phyloP scores from a whole-genome alignment of 2,888 invertebrate genomes.

The Andricus quercusramuli region DNA sequence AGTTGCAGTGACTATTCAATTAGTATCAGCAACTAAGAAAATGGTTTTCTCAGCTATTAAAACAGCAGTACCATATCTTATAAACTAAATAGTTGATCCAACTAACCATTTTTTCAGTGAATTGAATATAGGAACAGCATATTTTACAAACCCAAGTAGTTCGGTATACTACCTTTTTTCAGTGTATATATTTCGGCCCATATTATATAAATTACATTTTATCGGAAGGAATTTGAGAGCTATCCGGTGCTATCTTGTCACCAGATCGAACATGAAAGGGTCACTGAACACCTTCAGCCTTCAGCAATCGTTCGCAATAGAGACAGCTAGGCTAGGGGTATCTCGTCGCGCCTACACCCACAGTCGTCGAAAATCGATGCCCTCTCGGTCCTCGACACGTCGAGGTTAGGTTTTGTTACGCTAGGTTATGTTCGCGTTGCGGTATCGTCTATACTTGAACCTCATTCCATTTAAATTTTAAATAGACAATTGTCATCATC shows the following conservation, averaged over 20 bases:
- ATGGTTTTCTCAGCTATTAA: too few relatives aligned
- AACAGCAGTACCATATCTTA: too few relatives aligned
- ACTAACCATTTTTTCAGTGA: too few relatives aligned
- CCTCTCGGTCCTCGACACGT: conserved; percentile 44
- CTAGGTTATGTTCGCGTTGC: conserved; percentile 46
- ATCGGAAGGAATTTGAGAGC: background rate
- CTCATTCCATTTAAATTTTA: background rate
- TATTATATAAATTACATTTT: conserved; percentile 5
- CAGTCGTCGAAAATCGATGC: conserved; percentile 55
- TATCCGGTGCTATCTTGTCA: conserved; percentile 29
- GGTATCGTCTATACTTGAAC: background rate
- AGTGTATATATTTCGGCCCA: background rate
- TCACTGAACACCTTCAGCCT: conserved; percentile 39
- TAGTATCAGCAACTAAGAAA: too few relatives aligned
- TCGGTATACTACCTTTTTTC: too few relatives aligned
- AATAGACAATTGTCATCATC: background rate
- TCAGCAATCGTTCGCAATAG: conserved; percentile 27
- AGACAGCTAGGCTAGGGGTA: conserved; percentile 36
- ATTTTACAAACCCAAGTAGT: too few relatives aligned
- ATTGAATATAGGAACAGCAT: too few relatives aligned
- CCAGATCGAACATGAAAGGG: conserved; percentile 28
- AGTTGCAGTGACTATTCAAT: too few relatives aligned
- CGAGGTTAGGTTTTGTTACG: conserved; percentile 53
- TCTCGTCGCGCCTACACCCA: conserved; percentile 22
- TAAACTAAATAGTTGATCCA: too few relatives aligned